phyloP scores from a whole-genome alignment of 2,888 invertebrate genomes.

The Xanthia togata region DNA sequence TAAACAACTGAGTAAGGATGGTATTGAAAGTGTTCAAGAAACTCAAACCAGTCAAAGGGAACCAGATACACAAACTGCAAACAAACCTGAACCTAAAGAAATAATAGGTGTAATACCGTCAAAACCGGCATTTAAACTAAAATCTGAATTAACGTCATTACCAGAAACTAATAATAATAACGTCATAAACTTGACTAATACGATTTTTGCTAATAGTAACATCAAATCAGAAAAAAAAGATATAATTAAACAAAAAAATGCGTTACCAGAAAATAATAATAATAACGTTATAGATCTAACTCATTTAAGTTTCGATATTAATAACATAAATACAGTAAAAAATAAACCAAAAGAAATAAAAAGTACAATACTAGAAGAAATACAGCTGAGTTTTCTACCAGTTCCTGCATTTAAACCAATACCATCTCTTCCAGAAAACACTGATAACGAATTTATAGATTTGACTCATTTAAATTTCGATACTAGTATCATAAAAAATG shows the following conservation, averaged over 20 bases:
- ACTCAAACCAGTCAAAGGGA: constrained; percentile 14
- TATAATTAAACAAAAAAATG: not conserved
- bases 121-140: constrained; percentile 25
- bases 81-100: constrained; percentile 10
- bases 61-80: constrained; percentile 15
- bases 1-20: constrained; percentile 71
- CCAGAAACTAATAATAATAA: constrained; percentile 6
- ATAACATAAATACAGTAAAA: constrained; percentile 1
- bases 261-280: constrained; percentile 6
- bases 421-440: constrained; percentile 6
- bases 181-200: constrained; percentile 27
- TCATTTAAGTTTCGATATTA: constrained; percentile 1
- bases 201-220: constrained; percentile 6
- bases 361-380: constrained; percentile 11
- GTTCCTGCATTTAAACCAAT: constrained; percentile 39
- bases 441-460: constrained; percentile 45
- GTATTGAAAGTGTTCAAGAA: constrained; percentile 18
- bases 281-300: constrained; percentile 31
- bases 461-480: constrained; percentile 40
- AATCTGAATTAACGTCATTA: not conserved
- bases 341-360: constrained; percentile 2
- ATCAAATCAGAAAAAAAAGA: constrained; percentile 3
- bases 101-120: constrained; percentile 7
- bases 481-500: constrained; percentile 10
- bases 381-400: not conserved